These are phyloP conservation scores for Scelioninae gen. 1 DNA, from an alignment of 2,888 invertebrate genomes.

Conservation along the genomic window DNA sequence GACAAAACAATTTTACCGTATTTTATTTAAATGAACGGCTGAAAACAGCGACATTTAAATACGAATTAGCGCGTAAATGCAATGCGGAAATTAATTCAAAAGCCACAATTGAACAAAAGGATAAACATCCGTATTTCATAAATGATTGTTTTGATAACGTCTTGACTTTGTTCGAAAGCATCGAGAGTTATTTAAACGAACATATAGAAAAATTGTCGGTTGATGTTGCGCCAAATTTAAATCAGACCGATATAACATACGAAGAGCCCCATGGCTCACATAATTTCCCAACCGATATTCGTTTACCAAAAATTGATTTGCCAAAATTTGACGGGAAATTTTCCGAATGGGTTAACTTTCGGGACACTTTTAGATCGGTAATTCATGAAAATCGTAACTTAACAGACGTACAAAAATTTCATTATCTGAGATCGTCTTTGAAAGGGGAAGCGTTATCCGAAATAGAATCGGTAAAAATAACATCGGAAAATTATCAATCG, in stretches of 20 bases:
- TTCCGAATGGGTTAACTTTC: too few species aligned
- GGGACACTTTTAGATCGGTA: slow-evolving; percentile 8
- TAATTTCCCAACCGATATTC: background rate
- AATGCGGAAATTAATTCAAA: background rate
- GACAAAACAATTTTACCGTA: background rate
- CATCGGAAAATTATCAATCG: slow-evolving; percentile 7
- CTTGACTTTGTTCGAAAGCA: background rate
- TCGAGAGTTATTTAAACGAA: background rate
- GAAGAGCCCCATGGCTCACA: background rate
- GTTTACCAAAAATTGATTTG: slow-evolving; percentile 3
- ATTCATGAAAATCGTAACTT: background rate
- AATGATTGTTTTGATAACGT: background rate
- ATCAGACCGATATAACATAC: background rate
- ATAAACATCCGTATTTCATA: background rate
- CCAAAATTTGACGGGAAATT: slow-evolving; percentile 12
- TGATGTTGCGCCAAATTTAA: too few species aligned
- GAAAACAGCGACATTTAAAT: background rate
- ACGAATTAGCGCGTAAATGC: background rate
- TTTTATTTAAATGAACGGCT: background rate
- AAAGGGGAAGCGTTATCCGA: slow-evolving; percentile 5
- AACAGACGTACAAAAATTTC: background rate
- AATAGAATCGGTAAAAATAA: slow-evolving; percentile 15
- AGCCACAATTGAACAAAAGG: background rate
- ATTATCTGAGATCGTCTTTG: background rate
- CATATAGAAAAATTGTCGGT: background rate